These are phyloP conservation scores for Eulimnadia texana DNA, from an alignment of 1,140 invertebrate species.

Conservation along the genomic window DNA sequence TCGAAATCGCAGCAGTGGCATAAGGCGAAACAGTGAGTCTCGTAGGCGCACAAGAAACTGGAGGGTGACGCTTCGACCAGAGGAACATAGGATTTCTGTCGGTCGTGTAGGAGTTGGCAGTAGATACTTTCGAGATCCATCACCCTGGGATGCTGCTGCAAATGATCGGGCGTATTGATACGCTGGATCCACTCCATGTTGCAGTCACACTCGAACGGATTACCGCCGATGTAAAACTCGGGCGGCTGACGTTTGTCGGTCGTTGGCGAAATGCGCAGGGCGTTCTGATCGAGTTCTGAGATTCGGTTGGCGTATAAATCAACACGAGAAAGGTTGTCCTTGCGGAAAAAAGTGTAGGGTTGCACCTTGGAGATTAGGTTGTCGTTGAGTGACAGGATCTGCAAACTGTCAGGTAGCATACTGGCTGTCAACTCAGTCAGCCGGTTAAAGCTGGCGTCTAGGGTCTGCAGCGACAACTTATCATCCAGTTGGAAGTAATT, in stretches of 20 bases:
- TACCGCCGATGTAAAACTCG: constrained; percentile 73
- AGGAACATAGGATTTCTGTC: constrained; percentile 63
- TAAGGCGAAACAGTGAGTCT: constrained; percentile 79
- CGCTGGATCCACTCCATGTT: constrained; percentile 61
- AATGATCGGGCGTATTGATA: constrained; percentile 46
- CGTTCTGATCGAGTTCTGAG: constrained; percentile 61
- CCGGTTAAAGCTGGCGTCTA: constrained; percentile 71
- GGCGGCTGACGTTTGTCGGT: constrained; percentile 51
- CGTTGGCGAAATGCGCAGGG: constrained; percentile 49
- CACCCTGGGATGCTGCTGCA: constrained; percentile 68
- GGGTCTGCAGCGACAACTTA: constrained; percentile 52
- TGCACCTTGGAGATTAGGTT: constrained; percentile 63
- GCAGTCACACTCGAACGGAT: constrained; percentile 66
- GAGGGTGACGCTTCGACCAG: constrained; percentile 66
- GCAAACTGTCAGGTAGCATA: constrained; percentile 58
- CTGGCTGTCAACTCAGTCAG: constrained; percentile 46
- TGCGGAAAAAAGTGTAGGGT: constrained; percentile 66
- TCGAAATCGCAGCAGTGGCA: constrained; percentile 91
- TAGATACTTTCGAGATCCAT: constrained; percentile 83
- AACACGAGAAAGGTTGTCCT: constrained; percentile 62
- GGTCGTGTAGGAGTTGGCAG: constrained; percentile 71
- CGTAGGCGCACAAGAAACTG: constrained; percentile 82
- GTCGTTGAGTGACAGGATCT: constrained; percentile 64
- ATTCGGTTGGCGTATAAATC: constrained; percentile 76
- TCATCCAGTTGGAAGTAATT: constrained; percentile 51